phyloP scores from a whole-genome alignment of 2,888 invertebrate genomes.

The Rhopalosiphum nymphaeae region DNA sequence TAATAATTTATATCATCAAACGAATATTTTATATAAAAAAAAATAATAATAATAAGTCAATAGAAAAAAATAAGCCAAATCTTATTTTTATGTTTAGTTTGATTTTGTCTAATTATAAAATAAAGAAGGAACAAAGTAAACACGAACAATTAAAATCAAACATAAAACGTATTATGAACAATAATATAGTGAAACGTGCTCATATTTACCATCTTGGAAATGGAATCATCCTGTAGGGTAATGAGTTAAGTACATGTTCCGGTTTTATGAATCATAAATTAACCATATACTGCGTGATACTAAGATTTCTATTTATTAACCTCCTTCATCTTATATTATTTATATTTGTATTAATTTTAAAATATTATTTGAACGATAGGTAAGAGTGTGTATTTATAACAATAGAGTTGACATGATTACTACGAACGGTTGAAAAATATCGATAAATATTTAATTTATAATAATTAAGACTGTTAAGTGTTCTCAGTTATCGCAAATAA shows the following conservation, averaged over 20 bases:
- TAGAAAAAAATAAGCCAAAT: not conserved
- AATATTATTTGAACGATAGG: not conserved
- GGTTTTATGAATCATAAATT: slow-evolving; percentile 34
- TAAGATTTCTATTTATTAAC: slow-evolving; percentile 2
- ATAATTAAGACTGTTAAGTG: not conserved
- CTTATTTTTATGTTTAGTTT: not conserved
- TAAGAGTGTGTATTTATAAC: not conserved
- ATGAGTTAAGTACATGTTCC: slow-evolving; percentile 25
- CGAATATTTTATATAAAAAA: not conserved
- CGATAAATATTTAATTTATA: too few species aligned
- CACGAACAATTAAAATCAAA: not conserved
- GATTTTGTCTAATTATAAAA: not conserved
- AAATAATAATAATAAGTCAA: not conserved
- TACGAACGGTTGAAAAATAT: not conserved
- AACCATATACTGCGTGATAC: not conserved
- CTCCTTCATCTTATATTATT: not conserved
- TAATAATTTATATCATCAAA: not conserved
- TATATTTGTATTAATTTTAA: not conserved
- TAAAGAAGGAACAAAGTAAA: not conserved
- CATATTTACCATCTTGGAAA: not conserved
- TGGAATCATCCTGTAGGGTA: not conserved
- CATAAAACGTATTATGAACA: not conserved
- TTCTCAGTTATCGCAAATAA: not conserved
- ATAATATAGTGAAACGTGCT: not conserved
- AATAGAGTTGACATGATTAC: not conserved